phyloP scores from a whole-genome alignment of 2,797 vertebrate genomes.

The Acanthis flammea region DNA sequence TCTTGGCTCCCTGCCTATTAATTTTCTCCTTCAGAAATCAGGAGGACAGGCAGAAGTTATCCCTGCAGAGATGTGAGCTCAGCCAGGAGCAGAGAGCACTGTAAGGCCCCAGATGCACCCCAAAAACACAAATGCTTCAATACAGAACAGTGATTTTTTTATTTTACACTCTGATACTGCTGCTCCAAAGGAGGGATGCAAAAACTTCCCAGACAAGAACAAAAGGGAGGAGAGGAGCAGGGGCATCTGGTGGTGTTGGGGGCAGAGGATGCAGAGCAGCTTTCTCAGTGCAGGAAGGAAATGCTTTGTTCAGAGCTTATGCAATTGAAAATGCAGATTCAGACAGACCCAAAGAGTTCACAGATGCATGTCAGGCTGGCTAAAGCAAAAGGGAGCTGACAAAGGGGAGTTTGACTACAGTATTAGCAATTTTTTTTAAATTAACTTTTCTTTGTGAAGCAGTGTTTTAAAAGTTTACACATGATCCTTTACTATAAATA shows the following conservation, averaged over 20 bases:
- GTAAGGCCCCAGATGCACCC: background rate
- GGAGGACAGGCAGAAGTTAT: background rate
- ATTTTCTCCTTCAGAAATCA: constrained; percentile 50
- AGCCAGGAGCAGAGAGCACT: background rate
- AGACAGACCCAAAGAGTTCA: background rate
- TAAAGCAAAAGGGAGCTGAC: background rate
- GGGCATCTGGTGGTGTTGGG: rapidly evolving
- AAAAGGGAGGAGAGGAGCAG: background rate
- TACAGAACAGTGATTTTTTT: rapidly evolving
- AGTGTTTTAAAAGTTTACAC: background rate
- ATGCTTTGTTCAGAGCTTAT: background rate
- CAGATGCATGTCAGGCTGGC: background rate
- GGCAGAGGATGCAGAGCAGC: background rate
- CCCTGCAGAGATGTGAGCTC: background rate
- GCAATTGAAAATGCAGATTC: background rate
- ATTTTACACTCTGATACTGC: background rate
- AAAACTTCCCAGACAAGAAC: background rate
- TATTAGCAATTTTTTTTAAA: background rate
- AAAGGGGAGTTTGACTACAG: background rate
- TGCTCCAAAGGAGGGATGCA: background rate
- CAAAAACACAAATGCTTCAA: background rate
- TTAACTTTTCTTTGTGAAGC: background rate
- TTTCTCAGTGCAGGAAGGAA: background rate
- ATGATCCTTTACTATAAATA: background rate
- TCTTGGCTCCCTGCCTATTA: constrained; percentile 38